Percentiles rank a stretch among this genome's conserved stretches.
These are phyloP conservation scores for Zosterops borbonicus DNA, from an alignment of 2,113 vertebrate species.

Conservation along the genomic window DNA sequence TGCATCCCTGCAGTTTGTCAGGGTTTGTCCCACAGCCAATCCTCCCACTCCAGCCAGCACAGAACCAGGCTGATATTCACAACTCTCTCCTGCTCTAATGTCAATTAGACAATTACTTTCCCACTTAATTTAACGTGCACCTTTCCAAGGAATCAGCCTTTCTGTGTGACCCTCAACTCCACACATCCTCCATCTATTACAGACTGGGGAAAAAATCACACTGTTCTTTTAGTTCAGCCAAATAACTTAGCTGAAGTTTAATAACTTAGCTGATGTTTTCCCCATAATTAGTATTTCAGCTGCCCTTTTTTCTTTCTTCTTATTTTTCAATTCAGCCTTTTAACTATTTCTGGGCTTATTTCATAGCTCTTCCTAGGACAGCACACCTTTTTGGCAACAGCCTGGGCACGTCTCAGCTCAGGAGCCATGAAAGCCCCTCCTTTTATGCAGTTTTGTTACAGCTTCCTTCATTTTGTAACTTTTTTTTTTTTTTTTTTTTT, in stretches of 20 bases:
- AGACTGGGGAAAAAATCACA: background rate
- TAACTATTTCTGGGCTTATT: background rate
- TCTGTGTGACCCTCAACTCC: background rate
- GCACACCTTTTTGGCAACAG: background rate
- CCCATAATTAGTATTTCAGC: background rate
- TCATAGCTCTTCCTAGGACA: background rate
- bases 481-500: no score
- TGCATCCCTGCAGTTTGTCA: background rate
- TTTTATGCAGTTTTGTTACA: background rate
- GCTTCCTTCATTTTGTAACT: background rate
- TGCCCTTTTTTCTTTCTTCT: no score
- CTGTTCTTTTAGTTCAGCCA: background rate
- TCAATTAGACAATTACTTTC: background rate
- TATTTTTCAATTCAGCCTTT: background rate
- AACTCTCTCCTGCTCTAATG: background rate
- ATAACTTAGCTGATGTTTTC: background rate
- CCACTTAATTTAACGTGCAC: background rate
- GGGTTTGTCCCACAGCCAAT: background rate
- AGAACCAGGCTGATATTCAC: rapidly evolving
- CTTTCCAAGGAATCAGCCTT: background rate
- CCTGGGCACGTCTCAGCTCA: background rate
- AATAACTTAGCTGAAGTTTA: background rate
- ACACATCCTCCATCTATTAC: background rate
- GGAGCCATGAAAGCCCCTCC: background rate
- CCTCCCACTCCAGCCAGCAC: background rate